Evolutionary conservation across 2,113 vertebrate species (phyloP).

Genomic region (Dicaeum eximium): DNA sequence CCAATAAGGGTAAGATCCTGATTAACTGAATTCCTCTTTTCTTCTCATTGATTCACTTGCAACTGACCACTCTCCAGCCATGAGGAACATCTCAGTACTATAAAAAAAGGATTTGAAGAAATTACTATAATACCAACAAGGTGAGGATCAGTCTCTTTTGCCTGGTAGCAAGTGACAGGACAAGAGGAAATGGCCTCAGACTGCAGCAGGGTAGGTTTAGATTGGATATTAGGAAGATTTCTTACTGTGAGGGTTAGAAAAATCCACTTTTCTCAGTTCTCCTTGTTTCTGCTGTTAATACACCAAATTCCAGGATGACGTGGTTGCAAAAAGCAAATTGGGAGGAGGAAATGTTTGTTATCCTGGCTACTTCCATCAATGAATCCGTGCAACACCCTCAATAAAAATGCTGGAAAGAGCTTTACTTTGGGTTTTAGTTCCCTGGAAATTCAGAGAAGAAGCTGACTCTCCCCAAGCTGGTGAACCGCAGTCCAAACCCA

Average conservation of each 20-base stretch:
- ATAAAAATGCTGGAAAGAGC: not conserved
- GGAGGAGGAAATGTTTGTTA: not conserved
- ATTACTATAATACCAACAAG: not conserved
- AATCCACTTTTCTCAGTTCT: not conserved
- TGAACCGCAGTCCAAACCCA: not conserved
- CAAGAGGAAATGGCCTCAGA: not conserved
- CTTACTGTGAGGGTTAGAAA: not conserved
- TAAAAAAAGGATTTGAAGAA: not conserved
- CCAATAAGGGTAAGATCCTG: not conserved
- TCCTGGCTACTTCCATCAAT: not conserved
- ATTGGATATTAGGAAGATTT: not conserved
- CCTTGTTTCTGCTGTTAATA: not conserved
- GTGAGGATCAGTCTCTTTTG: not conserved
- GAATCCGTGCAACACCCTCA: not conserved
- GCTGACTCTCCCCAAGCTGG: not conserved
- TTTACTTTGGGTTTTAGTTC: not conserved
- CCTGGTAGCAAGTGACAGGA: not conserved
- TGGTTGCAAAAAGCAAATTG: not conserved
- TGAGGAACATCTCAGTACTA: not conserved
- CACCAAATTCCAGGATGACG: accelerated
- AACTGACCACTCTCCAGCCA: not conserved
- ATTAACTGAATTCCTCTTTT: not conserved
- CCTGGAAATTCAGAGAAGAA: not conserved
- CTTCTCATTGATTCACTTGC: not conserved
- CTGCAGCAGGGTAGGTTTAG: not conserved